Evolutionary conservation across 64 coral and sea anemone species (phyloP).

Genomic region (Anthopleura sola): DNA sequence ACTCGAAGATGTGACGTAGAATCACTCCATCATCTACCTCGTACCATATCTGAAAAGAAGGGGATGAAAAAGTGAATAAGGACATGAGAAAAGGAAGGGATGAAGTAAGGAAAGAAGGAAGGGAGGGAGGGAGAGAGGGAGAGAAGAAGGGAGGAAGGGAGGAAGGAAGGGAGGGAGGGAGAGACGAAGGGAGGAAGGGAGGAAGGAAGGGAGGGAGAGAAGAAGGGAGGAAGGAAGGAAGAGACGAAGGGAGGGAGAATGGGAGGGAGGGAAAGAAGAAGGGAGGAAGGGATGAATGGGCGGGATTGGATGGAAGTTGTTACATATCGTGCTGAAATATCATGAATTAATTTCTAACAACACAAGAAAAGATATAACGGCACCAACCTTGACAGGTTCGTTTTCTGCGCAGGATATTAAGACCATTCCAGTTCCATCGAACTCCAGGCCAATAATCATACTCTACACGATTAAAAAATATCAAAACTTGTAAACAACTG

Average conservation of each 20-base stretch:
- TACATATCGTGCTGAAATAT: no score
- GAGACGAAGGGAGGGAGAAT: no score
- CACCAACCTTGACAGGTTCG: constrained; percentile 73
- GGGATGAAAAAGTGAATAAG: not conserved
- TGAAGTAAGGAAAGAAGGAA: not conserved
- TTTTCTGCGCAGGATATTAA: constrained; percentile 75
- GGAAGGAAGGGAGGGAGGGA: not conserved
- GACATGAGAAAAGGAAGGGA: no score
- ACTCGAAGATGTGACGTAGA: constrained; percentile 22
- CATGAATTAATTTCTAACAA: no score
- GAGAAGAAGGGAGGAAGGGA: not conserved
- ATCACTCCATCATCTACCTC: constrained; percentile 53
- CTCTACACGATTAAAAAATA: constrained; percentile 9
- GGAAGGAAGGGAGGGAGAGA: not conserved
- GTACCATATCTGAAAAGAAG: constrained; percentile 45
- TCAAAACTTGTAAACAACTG: not conserved
- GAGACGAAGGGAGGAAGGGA: not conserved
- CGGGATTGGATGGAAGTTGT: not conserved
- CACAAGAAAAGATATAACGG: no score
- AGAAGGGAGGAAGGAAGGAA: no score
- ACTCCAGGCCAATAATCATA: constrained; percentile 72
- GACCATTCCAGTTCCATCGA: constrained; percentile 55
- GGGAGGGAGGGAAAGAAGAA: not conserved
- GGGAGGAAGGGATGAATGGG: no score
- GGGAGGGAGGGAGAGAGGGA: not conserved